Base-by-base conservation (phyloP, 2,888 invertebrate species). In the Phaedon cochleariae region DNA sequence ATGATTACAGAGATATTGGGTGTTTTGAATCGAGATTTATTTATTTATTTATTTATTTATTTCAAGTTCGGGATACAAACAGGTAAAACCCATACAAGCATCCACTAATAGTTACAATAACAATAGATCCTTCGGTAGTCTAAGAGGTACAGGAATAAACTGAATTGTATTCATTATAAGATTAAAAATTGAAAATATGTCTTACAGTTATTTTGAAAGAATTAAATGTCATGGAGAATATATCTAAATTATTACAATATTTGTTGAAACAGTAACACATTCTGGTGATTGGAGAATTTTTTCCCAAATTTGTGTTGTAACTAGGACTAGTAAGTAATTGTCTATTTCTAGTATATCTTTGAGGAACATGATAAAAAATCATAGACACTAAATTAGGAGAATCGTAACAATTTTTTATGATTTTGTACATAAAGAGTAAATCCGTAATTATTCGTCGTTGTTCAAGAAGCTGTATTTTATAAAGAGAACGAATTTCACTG, bases 331-430 rank as follows among this genome's bases (percentile, higher is more conserved):
- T 17, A 2, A 46, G 46, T 46, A 46, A 46, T 46, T 17, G 46
- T 46, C 46, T 17, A 46, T 46, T 46, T 46, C 17, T 46, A 46
- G 46, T 46, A 20, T 46, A 46, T 46, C 46, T 46, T 46, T 17
- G 46, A 41, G 41, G 12, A 41, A 41, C 41, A 41, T 41, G 41
- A 41, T 6, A 41, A 12, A 41, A 41, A 41, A 41, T 41, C 41
- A 41, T 41, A 15, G 41, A 41, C 12, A 41, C 41, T 41, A 41
- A 17, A 41, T 41, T 10, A 55, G 21, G 22, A 31, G 18, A 15
- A 26, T 46, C 41, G 20, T 52, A 6, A 68, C 51, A n/a, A 63
- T 55, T 21, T 34, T 26, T 49, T 15, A 29, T 22, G 26, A 22
- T 26, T 18, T 54, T 54, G 21, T 22, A 31, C 20, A 6, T 22